phyloP scores from a whole-genome alignment of 1,140 invertebrate genomes.

The Grapholita molesta region DNA sequence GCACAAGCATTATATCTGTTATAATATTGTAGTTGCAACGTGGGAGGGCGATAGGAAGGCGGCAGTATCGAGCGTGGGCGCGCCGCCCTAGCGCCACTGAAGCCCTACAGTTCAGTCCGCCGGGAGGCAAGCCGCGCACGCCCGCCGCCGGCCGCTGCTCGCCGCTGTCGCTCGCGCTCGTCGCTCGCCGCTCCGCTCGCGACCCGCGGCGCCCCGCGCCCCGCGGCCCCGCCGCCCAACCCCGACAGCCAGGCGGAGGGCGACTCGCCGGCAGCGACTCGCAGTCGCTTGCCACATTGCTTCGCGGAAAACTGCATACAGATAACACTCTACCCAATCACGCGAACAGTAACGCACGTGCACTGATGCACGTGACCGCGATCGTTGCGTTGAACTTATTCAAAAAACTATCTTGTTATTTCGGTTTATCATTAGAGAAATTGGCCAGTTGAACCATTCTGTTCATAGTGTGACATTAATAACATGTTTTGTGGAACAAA shows the following conservation, averaged over 20 bases:
- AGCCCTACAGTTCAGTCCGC: constrained; percentile 59
- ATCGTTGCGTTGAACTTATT: background rate
- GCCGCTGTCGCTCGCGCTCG: constrained; percentile 18
- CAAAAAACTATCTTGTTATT: background rate
- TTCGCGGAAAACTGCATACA: constrained; percentile 9
- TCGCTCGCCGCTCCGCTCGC: constrained; percentile 20
- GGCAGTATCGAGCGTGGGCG: constrained; percentile 72
- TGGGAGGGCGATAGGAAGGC: constrained; percentile 68
- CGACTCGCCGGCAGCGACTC: constrained; percentile 9
- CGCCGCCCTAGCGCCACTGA: constrained; percentile 59
- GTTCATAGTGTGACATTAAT: constrained; percentile 52
- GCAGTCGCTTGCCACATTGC: constrained; percentile 8
- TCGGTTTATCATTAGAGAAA: background rate
- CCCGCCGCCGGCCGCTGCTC: constrained; percentile 12
- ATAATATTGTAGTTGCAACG: constrained; percentile 66
- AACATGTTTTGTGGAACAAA: constrained; percentile 63
- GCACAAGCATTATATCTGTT: constrained; percentile 35
- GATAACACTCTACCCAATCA: background rate
- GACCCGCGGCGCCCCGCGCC: constrained; percentile 22
- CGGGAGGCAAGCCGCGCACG: constrained; percentile 47
- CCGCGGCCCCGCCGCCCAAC: constrained; percentile 18
- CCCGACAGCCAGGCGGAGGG: background rate
- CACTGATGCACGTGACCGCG: constrained; percentile 17
- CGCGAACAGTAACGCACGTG: constrained; percentile 5
- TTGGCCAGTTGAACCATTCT: constrained; percentile 21